Evolutionary conservation across 2,888 invertebrate genomes (phyloP).

Genomic region (Caenorhabditis macrosperma): DNA sequence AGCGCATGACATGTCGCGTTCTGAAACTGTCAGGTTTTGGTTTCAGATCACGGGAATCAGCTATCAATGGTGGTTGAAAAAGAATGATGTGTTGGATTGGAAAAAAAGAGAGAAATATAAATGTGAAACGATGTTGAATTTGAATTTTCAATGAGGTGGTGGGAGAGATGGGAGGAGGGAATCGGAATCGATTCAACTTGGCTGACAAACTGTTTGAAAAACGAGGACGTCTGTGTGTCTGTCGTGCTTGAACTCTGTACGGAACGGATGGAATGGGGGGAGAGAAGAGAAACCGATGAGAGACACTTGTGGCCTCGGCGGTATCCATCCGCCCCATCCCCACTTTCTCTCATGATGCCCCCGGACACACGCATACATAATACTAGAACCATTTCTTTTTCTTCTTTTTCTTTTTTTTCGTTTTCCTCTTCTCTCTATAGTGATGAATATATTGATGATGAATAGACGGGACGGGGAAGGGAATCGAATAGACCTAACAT

Average conservation of each 20-base stretch:
- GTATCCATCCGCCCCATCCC: conserved; percentile 14
- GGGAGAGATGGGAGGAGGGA: not conserved
- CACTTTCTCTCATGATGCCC: conserved; percentile 33
- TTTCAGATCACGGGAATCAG: no score
- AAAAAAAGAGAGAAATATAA: not conserved
- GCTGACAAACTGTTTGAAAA: not conserved
- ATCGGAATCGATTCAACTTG: not conserved
- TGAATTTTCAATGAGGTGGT: conserved; percentile 7
- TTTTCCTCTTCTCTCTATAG: conserved; percentile 6
- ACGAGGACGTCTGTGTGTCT: not conserved
- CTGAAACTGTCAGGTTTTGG: conserved; percentile 11
- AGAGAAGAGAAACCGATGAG: not conserved
- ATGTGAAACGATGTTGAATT: not conserved
- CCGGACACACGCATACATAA: conserved; percentile 58
- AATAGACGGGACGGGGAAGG: not conserved
- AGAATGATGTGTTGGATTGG: no score
- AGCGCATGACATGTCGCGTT: conserved; percentile 46
- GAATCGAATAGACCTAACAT: conserved; percentile 8
- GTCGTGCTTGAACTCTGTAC: conserved; percentile 5
- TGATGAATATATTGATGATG: conserved; percentile 40
- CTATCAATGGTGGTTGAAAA: conserved; percentile 7
- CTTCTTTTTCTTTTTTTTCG: conserved; percentile 4
- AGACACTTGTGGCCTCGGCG: conserved; percentile 39
- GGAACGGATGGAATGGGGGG: conserved; percentile 8
- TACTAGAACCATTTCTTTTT: conserved; percentile 53